Evolutionary conservation across 2,797 vertebrate species (phyloP).

Genomic region (Psittacula echo): DNA sequence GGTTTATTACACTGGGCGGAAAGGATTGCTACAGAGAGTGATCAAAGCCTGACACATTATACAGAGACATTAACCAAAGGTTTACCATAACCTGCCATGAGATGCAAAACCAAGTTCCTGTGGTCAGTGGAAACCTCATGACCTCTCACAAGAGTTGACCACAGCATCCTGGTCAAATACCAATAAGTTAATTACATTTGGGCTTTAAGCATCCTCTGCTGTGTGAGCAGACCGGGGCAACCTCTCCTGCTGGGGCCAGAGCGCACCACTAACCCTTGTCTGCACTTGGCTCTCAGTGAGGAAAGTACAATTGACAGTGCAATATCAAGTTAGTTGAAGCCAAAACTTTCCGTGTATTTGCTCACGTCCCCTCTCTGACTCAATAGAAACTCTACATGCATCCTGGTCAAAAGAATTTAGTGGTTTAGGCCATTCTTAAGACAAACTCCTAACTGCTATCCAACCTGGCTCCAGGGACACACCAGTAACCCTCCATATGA

Average conservation of each 20-base stretch:
- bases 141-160: conserved; percentile 21
- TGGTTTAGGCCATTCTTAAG: background rate
- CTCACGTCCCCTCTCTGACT: background rate
- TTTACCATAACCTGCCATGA: background rate
- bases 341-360: background rate
- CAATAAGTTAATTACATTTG: background rate
- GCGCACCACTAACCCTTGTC: background rate
- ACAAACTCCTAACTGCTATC: background rate
- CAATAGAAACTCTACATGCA: background rate
- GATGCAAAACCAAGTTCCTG: conserved; percentile 43
- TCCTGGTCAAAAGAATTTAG: background rate
- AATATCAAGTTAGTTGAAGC: background rate
- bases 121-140: conserved; percentile 29
- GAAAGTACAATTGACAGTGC: background rate
- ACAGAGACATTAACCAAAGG: background rate
- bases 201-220: background rate
- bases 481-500: background rate
- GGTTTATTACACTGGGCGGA: background rate
- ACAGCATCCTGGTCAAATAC: conserved; percentile 31
- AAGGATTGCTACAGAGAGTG: background rate
- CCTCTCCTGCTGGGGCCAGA: accelerated
- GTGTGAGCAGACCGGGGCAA: background rate
- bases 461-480: background rate
- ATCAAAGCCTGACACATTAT: background rate
- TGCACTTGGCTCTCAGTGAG: background rate